These are phyloP conservation scores for Cynopterus sphinx DNA, from an alignment of 2,797 vertebrate species.

Conservation along the genomic window DNA sequence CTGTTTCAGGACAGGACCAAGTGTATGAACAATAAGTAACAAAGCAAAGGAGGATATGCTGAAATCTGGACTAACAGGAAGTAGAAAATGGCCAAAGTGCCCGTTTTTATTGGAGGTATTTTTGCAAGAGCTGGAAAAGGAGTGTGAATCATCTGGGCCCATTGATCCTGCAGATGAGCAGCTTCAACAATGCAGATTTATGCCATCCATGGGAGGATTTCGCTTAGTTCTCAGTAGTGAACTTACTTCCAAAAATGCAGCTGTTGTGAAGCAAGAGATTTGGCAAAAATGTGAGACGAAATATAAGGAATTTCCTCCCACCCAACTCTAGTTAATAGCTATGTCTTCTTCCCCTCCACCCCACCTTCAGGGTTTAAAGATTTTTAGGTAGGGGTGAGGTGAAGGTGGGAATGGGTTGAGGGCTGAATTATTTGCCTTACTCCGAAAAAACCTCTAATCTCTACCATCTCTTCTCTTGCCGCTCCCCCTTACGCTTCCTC, in stretches of 20 bases:
- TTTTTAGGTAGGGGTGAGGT: not conserved
- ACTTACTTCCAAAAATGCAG: slow-evolving; percentile 50
- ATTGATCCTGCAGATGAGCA: not conserved
- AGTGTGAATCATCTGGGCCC: slow-evolving; percentile 31
- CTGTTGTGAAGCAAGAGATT: slow-evolving; percentile 57
- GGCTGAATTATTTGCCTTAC: not conserved
- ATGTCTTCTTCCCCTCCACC: not conserved
- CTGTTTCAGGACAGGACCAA: not conserved
- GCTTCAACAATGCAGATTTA: slow-evolving; percentile 49
- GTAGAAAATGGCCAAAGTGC: not conserved
- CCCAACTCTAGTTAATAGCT: not conserved
- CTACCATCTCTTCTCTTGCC: too few species aligned
- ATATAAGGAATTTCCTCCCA: not conserved
- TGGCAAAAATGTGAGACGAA: slow-evolving; percentile 6
- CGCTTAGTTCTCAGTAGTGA: slow-evolving; percentile 9
- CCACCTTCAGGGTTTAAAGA: not conserved
- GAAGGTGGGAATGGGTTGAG: not conserved
- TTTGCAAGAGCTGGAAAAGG: not conserved
- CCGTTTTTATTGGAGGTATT: slow-evolving; percentile 42
- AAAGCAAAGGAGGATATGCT: not conserved
- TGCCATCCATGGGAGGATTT: not conserved
- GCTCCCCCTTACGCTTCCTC: not conserved
- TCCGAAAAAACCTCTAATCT: not conserved
- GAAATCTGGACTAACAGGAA: not conserved
- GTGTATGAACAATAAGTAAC: not conserved